Evolutionary conservation across 1,140 invertebrate genomes (phyloP).

Genomic region (Pararge aegeria): DNA sequence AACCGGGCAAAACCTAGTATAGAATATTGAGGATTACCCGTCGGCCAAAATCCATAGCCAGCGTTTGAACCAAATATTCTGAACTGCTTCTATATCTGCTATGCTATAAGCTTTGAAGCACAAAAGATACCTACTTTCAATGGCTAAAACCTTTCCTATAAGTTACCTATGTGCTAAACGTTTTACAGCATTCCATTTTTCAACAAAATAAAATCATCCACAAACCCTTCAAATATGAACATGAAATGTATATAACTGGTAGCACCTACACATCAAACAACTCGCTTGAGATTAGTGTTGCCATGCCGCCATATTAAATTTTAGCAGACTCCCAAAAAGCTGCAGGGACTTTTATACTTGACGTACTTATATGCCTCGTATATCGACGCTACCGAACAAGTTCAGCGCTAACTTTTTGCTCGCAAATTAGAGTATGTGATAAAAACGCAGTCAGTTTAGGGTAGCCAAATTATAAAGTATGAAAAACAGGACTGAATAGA

Average conservation of each 20-base stretch:
- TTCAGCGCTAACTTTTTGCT: constrained; percentile 17
- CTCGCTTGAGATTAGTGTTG: constrained; percentile 18
- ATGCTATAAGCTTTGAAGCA: too few species aligned
- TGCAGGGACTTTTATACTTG: constrained; percentile 8
- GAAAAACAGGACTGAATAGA: not conserved
- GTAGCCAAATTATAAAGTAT: not conserved
- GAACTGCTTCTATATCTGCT: too few species aligned
- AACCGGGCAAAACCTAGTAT: too few species aligned
- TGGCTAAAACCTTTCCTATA: too few species aligned
- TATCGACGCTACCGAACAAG: constrained; percentile 25
- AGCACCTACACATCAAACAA: not conserved
- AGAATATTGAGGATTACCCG: too few species aligned
- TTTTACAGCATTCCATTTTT: too few species aligned
- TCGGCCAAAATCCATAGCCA: too few species aligned
- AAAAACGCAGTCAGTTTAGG: constrained; percentile 9
- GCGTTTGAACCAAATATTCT: too few species aligned
- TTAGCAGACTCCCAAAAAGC: constrained; percentile 31
- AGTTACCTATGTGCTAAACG: too few species aligned
- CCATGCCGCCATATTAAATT: constrained; percentile 31
- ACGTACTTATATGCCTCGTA: constrained; percentile 1
- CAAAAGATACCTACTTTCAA: too few species aligned
- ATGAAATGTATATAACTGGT: too few species aligned
- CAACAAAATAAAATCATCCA: not conserved
- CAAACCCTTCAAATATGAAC: not conserved
- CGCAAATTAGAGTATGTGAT: constrained; percentile 3